Evolutionary conservation across 2,113 vertebrate species (phyloP), one percentile per base, ranked within the genome.

Genomic region (Calidris pugnax): DNA sequence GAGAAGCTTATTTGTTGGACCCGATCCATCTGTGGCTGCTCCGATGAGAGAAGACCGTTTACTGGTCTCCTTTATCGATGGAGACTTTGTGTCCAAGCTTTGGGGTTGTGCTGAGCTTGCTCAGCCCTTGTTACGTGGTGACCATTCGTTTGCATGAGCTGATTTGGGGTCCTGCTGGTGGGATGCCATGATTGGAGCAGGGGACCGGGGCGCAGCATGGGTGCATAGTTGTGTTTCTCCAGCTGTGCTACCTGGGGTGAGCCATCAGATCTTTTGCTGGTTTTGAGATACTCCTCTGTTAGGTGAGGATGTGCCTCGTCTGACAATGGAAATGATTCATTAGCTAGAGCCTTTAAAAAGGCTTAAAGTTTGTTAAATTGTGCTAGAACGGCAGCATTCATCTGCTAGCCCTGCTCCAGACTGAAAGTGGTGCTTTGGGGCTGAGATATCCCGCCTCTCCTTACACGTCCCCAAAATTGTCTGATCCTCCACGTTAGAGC

Each of bases 1-100:
- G 86, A 33, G 76, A 50, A 82, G 66, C 84, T 93, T 73, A 53
- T 87, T 89, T 53, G 84, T 92, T 97, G 95, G 97, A 79, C 57
- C 81, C 3, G 9, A 71, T 96, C 94, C 94, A 97, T 53, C 73
- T 9, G 39, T 30, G 73, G 53, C 93, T 87, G 77, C 81, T 93
- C 59, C 2, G 4, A 3, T 71, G 88, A 92, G 91, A 95, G 55
- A 43, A 62, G 84, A 81, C 53, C 84, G 47, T 71, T 87, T 76
- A 43, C 8, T 3, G 53, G 57, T 55, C 92, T 92, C 57, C 81
- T 91, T 48, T 63, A 69, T 53, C 45, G 17, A 17, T 15, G 50
- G 84, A 89, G 86, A 62, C 45, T 90, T 91, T 88, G 69, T 62
- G 15, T 91, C 53, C 53, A 10, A 12, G 73, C 71, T 22, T 37